Evolutionary conservation across 2,797 vertebrate genomes (phyloP), one percentile per base, ranked within the genome.

Genomic region (Sebastes cheni): DNA sequence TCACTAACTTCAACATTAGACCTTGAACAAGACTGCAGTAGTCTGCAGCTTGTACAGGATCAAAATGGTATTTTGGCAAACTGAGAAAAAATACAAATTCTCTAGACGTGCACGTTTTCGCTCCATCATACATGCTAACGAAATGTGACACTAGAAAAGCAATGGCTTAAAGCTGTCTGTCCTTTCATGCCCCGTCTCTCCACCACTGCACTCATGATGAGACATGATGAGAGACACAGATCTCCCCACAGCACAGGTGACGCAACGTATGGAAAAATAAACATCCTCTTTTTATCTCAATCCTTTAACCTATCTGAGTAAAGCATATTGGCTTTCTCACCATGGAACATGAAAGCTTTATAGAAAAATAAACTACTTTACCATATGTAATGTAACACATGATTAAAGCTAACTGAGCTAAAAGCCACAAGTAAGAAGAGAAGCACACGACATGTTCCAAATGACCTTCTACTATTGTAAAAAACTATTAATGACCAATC

Each of bases 91-190:
- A 71, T 34, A 20, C 70, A 77, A 39, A 36, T 22, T 18, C 9
- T 46, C 54, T 46, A 78, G 13, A 9, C 46, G 3, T 20, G 55
- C 72, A 54, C 76, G 84, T 71, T 73, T 82, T 68, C 67, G 39
- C 52, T 81, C 42, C 16, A 23, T 75, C 32, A 42, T 59, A 60
- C 65, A 36, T 76, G 74, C 77, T 32, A 27, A 34, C 75, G 80
- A 88, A 82, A 91, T 8, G 58, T n/a, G 78, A 89, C 18, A 80
- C 81, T 64, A 42, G 61, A 79, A 84, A 69, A 88, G 66, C 75
- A 75, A 82, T 16, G 13, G 55, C 83, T 88, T 77, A 59, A 68
- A 86, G 87, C 77, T 74, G 73, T 78, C 67, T 29, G 54, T 34
- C 72, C 52, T 85, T 87, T 87, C 72, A 79, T 87, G 75, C 58